These are phyloP conservation scores for Silurus asotus DNA, from an alignment of 2,113 vertebrate genomes.

Conservation along the genomic window DNA sequence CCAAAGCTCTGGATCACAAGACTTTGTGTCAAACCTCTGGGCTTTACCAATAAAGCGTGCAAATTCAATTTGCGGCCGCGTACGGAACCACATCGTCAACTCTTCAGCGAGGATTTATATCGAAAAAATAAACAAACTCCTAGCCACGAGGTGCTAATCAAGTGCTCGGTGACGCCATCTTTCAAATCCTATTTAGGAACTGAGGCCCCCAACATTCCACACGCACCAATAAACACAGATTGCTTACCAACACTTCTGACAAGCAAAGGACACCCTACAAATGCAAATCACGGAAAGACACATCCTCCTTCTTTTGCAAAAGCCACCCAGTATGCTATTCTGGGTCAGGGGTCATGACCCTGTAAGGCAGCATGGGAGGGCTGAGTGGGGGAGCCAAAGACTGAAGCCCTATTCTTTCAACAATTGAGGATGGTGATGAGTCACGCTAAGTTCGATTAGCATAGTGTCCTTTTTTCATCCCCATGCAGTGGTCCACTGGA, in stretches of 20 bases:
- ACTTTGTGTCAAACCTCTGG: neutral
- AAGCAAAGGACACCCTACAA: neutral
- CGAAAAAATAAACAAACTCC: neutral
- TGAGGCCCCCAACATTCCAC: neutral
- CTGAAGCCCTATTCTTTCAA: constrained; percentile 33
- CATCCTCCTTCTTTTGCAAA: constrained; percentile 6
- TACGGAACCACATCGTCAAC: neutral
- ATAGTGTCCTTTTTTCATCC: constrained; percentile 33
- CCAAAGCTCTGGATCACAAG: neutral
- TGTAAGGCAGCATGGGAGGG: constrained; percentile 21
- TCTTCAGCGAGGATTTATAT: neutral
- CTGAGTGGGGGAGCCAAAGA: neutral
- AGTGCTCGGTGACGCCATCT: neutral
- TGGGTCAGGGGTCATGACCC: constrained; percentile 37
- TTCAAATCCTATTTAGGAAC: constrained; percentile 19
- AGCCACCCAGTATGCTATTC: constrained; percentile 35
- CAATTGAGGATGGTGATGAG: neutral
- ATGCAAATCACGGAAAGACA: constrained; percentile 16
- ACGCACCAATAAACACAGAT: neutral
- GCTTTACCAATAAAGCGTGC: neutral
- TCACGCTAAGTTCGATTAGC: constrained; percentile 23
- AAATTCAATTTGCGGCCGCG: neutral
- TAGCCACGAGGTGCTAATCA: neutral
- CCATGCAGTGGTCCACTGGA: neutral
- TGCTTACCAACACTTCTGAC: constrained; percentile 54